Percentiles rank a stretch among this genome's conserved stretches.
Evolutionary conservation across 2,113 vertebrate species (phyloP).

Genomic region (Callithrix jacchus): DNA sequence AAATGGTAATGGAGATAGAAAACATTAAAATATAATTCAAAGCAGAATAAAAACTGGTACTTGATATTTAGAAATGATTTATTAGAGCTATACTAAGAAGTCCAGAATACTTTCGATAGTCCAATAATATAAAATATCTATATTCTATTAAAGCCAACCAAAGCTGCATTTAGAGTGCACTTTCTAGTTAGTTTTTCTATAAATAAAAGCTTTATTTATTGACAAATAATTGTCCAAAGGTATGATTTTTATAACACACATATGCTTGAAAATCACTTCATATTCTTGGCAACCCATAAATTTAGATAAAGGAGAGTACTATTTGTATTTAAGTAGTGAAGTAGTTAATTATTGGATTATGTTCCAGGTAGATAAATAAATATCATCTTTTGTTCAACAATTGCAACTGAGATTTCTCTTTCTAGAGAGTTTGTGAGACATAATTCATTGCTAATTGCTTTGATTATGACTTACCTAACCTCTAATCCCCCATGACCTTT

Average conservation of each 20-base stretch:
- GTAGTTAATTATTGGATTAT: conserved; percentile 40
- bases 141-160: background rate
- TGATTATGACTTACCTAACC: conserved; percentile 80
- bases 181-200: background rate
- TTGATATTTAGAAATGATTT: conserved; percentile 26
- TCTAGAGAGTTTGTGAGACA: conserved; percentile 67
- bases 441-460: conserved; percentile 80
- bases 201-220: background rate
- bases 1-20: background rate
- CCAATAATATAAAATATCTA: background rate
- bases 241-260: background rate
- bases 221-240: background rate
- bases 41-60: background rate
- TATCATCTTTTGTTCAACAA: conserved; percentile 54
- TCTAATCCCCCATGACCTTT: conserved; percentile 77
- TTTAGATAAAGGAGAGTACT: background rate
- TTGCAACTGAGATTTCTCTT: conserved; percentile 72
- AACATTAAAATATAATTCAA: conserved; percentile 12
- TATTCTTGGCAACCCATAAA: background rate
- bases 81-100: background rate
- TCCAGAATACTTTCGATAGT: background rate
- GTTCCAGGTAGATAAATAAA: conserved; percentile 64
- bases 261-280: background rate
- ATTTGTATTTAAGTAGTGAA: background rate
- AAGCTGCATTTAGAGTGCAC: background rate